phyloP scores from a whole-genome alignment of 2,797 vertebrate genomes.

The Masticophis lateralis region DNA sequence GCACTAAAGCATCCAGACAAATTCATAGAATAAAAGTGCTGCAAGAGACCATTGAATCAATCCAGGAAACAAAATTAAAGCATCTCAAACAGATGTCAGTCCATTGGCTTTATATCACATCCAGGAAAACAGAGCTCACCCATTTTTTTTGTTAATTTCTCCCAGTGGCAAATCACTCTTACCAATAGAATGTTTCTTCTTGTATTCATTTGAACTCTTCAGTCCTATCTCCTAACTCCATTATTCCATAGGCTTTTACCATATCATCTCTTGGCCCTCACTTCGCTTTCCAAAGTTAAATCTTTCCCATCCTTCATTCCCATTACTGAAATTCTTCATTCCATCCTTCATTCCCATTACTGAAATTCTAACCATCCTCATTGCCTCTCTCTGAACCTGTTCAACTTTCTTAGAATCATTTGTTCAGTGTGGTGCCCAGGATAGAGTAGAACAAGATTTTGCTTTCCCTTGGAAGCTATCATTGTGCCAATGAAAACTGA shows the following conservation, averaged over 20 bases:
- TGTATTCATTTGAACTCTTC: neutral
- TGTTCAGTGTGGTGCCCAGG: neutral
- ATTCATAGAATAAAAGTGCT: neutral
- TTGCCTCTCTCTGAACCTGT: neutral
- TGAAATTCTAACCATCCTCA: neutral
- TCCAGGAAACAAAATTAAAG: neutral
- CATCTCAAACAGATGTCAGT: neutral
- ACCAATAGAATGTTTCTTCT: neutral
- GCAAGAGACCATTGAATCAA: neutral
- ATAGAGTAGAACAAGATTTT: neutral
- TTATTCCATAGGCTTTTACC: neutral
- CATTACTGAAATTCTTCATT: neutral
- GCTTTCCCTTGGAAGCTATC: neutral
- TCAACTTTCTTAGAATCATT: neutral
- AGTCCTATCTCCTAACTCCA: neutral
- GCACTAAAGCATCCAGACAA: neutral
- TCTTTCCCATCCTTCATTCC: neutral
- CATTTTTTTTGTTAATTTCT: neutral
- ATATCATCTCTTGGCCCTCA: neutral
- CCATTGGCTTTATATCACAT: neutral
- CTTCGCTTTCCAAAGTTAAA: neutral
- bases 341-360: neutral
- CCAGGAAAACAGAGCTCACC: neutral
- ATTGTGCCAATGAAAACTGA: neutral
- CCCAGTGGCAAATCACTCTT: neutral